phyloP scores from a whole-genome alignment of 2,113 vertebrate genomes.

The Thryonomys swinderianus region DNA sequence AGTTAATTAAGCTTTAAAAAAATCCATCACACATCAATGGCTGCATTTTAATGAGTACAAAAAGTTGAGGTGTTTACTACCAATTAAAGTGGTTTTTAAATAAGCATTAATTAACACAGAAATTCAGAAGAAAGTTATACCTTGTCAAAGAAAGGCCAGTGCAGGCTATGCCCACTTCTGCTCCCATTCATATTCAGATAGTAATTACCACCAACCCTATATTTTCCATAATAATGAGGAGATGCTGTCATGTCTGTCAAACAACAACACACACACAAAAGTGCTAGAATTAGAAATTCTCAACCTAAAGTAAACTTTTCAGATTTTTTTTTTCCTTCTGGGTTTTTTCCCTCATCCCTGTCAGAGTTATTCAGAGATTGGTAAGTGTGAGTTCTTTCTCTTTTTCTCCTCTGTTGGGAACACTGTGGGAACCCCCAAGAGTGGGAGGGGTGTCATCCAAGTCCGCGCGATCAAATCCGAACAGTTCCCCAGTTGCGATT shows the following conservation, averaged over 20 bases:
- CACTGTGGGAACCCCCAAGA: background rate
- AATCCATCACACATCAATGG: constrained; percentile 94
- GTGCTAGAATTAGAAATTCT: constrained; percentile 84
- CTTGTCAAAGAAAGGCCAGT: constrained; percentile 95
- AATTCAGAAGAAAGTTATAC: constrained; percentile 95
- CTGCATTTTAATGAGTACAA: constrained; percentile 94
- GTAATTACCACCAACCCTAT: constrained; percentile 96
- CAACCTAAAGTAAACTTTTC: constrained; percentile 88
- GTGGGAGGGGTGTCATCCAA: background rate
- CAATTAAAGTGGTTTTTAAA: constrained; percentile 94
- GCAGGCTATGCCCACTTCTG: constrained; percentile 91
- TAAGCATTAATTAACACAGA: constrained; percentile 95
- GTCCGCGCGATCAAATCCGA: constrained; percentile 35
- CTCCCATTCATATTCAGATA: constrained; percentile 92
- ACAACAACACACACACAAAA: constrained; percentile 86
- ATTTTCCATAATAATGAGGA: constrained; percentile 97
- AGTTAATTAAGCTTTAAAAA: constrained; percentile 92
- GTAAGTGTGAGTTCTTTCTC: constrained; percentile 12
- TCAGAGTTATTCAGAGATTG: constrained; percentile 51
- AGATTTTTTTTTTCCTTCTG: constrained; percentile 71
- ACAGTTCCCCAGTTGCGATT: background rate
- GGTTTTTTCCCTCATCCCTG: constrained; percentile 60
- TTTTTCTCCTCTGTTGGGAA: background rate
- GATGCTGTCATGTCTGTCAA: constrained; percentile 92
- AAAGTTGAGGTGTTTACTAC: constrained; percentile 95